phyloP scores from a whole-genome alignment of 2,797 vertebrate genomes.

The Notoglanidium macrostoma region DNA sequence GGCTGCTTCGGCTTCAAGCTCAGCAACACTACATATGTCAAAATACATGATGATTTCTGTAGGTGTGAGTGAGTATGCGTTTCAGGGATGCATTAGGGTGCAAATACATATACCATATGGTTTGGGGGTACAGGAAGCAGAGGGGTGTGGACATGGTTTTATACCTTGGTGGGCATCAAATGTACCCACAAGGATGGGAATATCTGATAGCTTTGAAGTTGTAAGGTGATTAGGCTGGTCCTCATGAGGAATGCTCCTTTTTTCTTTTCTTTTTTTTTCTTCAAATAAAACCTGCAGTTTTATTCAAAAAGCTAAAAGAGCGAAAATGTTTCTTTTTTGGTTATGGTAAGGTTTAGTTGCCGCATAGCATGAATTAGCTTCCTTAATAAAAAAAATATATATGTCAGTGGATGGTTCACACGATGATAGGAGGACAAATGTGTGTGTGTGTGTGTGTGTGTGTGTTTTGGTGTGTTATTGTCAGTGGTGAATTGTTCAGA shows the following conservation, averaged over 20 bases:
- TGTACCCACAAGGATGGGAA: neutral
- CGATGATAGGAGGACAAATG: neutral
- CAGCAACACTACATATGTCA: slow-evolving; percentile 13
- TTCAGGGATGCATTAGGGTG: neutral
- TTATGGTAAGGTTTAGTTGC: neutral
- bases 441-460: neutral
- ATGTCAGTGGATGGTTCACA: neutral
- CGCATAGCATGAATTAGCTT: neutral
- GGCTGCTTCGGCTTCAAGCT: neutral
- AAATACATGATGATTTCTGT: neutral
- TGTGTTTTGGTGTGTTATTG: slow-evolving; percentile 1
- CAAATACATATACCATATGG: slow-evolving; percentile 20
- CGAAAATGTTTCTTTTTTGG: neutral
- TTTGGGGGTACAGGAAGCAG: neutral
- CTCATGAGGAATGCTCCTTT: neutral
- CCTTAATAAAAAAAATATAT: neutral
- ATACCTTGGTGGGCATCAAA: neutral
- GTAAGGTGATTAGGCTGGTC: neutral
- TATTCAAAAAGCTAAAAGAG: too few species aligned
- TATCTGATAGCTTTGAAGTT: neutral
- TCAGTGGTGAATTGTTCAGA: slow-evolving; percentile 1
- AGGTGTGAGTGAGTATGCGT: slow-evolving; percentile 1
- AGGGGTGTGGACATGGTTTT: neutral
- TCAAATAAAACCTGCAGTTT: neutral
- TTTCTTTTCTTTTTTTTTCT: too few species aligned